Evolutionary conservation across 2,113 vertebrate species (phyloP).

Genomic region (Holacanthus passer): DNA sequence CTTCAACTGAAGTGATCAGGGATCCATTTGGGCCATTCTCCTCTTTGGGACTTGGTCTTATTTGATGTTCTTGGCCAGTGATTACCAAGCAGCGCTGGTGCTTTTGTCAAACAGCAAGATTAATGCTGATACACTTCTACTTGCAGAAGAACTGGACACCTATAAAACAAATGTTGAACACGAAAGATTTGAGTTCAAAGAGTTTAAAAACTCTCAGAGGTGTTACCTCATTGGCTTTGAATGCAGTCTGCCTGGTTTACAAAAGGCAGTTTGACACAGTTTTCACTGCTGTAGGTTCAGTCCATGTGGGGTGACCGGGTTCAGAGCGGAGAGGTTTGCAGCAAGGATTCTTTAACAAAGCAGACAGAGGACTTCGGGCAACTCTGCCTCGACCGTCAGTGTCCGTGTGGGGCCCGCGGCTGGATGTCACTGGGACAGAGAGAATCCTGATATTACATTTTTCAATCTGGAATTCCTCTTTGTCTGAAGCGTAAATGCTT

Average conservation of each 20-base stretch:
- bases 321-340: constrained; percentile 50
- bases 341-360: constrained; percentile 42
- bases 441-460: constrained; percentile 69
- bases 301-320: constrained; percentile 61
- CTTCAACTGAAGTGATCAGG: constrained; percentile 4
- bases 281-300: constrained; percentile 29
- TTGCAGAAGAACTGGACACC: neutral
- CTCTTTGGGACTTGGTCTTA: neutral
- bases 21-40: constrained; percentile 2
- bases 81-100: neutral
- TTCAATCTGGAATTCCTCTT: constrained; percentile 64
- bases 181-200: neutral
- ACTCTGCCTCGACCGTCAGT: constrained; percentile 38
- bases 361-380: constrained; percentile 58
- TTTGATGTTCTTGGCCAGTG: constrained; percentile 5
- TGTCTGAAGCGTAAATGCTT: constrained; percentile 72
- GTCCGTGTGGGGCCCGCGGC: constrained; percentile 46
- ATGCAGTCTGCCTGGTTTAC: neutral
- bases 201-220: neutral
- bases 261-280: neutral
- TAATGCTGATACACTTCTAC: neutral
- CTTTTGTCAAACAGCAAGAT: neutral
- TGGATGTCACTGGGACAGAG: constrained; percentile 60
- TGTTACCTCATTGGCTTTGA: neutral
- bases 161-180: neutral